These are phyloP conservation scores for Leucophenga varia DNA, from an alignment of 1,140 invertebrate species.

Conservation along the genomic window DNA sequence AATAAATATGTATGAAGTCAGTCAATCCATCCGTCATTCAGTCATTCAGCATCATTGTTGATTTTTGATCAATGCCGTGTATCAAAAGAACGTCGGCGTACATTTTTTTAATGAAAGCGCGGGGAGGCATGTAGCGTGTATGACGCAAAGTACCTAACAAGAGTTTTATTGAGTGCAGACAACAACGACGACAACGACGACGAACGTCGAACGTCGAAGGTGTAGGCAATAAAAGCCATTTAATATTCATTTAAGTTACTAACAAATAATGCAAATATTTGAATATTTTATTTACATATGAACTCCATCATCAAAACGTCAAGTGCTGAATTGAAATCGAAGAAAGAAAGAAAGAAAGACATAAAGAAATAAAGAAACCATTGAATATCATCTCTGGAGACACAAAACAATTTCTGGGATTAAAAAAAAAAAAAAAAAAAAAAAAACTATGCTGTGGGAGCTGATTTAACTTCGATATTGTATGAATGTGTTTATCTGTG, in stretches of 20 bases:
- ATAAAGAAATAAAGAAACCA: slow-evolving; percentile 37
- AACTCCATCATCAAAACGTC: slow-evolving; percentile 55
- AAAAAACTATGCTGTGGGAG: too few species aligned
- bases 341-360: too few species aligned
- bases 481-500: slow-evolving; percentile 22
- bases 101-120: too few species aligned
- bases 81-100: too few species aligned
- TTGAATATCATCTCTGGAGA: too few species aligned
- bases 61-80: slow-evolving; percentile 50
- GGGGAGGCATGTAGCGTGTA: too few species aligned
- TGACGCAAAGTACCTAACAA: slow-evolving; percentile 43
- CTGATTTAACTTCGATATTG: too few species aligned
- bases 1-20: neutral
- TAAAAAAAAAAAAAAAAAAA: too few species aligned
- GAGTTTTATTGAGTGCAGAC: slow-evolving; percentile 47
- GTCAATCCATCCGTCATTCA: neutral
- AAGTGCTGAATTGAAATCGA: slow-evolving; percentile 52
- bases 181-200: neutral
- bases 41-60: slow-evolving; percentile 43
- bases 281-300: slow-evolving; percentile 56
- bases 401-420: too few species aligned
- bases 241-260: slow-evolving; percentile 57
- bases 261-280: slow-evolving; percentile 57
- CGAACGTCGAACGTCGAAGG: too few species aligned
- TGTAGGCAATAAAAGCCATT: slow-evolving; percentile 52